Evolutionary conservation across 1,140 invertebrate species (phyloP), one percentile per base, ranked within the genome.

Genomic region (Odontomachus brunneus): DNA sequence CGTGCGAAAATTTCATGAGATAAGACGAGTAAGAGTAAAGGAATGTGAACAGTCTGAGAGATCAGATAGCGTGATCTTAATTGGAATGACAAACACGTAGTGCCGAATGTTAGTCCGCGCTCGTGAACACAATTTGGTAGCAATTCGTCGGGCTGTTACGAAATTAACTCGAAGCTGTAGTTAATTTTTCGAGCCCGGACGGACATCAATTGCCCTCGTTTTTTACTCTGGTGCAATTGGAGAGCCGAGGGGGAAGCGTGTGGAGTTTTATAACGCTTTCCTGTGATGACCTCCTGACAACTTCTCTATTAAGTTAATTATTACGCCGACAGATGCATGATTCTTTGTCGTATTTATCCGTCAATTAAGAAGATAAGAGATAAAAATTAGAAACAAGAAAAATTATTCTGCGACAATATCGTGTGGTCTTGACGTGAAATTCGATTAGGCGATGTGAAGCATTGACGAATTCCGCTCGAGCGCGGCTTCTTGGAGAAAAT

Each of bases 251-350:
- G 91, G 89, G 89, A 59, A 88, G 81, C 84, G 89, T 80, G 84
- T 78, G 19, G 74, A 92, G 87, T 84, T 72, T 83, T 88, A 44
- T 89, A 92, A 87, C 88, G 87, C 85, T 92, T 89, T 91, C 86
- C 89, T 92, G 93, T 91, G 93, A 94, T 93, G 81, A 83, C 84
- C 90, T 93, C 90, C 87, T 78, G 51, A 94, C 92, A 93, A 66
- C 2, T 65, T 11, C 55, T 75, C 38, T 66, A 48, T 84, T 59
- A 51, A 14, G 24, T 26, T 15, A 57, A 3, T 44, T 72, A 11
- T 11, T 7, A 11, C 38, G 38, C 9, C 38, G 38, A 44, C 38
- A 11, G 38, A 44, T 44, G 38, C 38, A 11, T 11, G 38, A 44
- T 44, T 44, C 38, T 11, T 44, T 7, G 9, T 44, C 38, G 38